Base-by-base conservation (phyloP, 2,888 invertebrate genomes). In the Muscina levida region DNA sequence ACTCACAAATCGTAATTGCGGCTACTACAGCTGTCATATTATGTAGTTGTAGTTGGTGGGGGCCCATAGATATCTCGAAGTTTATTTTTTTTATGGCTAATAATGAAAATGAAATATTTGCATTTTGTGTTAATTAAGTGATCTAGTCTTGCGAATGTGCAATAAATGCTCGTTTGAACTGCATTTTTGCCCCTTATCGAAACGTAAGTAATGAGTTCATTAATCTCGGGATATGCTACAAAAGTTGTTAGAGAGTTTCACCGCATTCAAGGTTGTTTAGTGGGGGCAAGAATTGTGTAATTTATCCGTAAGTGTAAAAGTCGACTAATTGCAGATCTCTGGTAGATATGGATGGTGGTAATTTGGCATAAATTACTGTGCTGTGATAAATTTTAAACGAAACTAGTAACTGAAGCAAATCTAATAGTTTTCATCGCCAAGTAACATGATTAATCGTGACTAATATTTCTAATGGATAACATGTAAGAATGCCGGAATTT, bases 101-200 rank as follows among this genome's bases (percentile, higher is more conserved):
- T 51, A 51, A 11, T 53, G 11, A 5, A 65, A 62, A 72, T 53
- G 24, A 72, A 72, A 62, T 68, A 72, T 37, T 44, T 68, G 24
- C 72, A 75, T 72, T 31, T 31, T 48, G 42, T 44, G 57, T 67
- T 73, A 80, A 77, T 80, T 80, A 80, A 80, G 66, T 80, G 48
- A 59, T 73, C 53, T 70, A 57, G 56, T 65, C n/a, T n/a, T n/a
- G n/a, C n/a, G n/a, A n/a, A n/a, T n/a, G n/a, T n/a, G n/a, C n/a
- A n/a, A n/a, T n/a, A n/a, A n/a, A n/a, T n/a, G n/a, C n/a, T n/a
- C n/a, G n/a, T n/a, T n/a, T n/a, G n/a, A n/a, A n/a, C n/a, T n/a
- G n/a, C n/a, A n/a, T n/a, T n/a, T n/a, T n/a, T n/a, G n/a, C n/a
- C n/a, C 10, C 53, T 62, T 42, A 26, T 42, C 19, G 62, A 62